Evolutionary conservation across 1,140 invertebrate genomes (phyloP), one percentile per base, ranked within the genome.

Genomic region (Lepidurus couesii): DNA sequence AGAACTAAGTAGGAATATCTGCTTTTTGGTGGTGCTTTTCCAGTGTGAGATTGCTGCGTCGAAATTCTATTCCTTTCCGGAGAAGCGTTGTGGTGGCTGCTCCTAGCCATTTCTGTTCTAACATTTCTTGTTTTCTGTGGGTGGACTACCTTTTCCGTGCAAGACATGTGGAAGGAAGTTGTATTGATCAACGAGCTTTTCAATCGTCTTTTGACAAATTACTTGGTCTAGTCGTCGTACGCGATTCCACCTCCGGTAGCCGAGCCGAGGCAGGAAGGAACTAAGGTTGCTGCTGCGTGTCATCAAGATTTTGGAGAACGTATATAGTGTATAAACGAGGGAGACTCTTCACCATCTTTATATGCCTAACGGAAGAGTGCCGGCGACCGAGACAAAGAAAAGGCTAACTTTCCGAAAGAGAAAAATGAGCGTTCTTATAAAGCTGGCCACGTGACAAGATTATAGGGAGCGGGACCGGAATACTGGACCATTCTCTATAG

Each of bases 371-470:
- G 53, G 53, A 13, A 34, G 13, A 65, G 13, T 65, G 13, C n/a
- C 13, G 53, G 53, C 16, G 53, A 65, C 53, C 16, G 53, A 65
- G 53, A 65, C 53, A 65, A 65, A 65, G 16, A 65, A 65, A 65
- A 13, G 8, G 53, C 53, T 65, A n/a, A 65, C 13, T 65, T 16
- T 16, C 9, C 21, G 53, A 65, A 65, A 21, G 53, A 65, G 53
- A 65, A 65, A 65, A 65, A 65, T 65, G 53, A 21, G 21, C 8
- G 16, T 65, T 16, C 53, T 65, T 65, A 65, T 65, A 21, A 65
- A 65, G 53, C 53, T 65, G 53, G 53, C 53, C 53, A 65, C 53
- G 53, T 65, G 53, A 65, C 53, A 65, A 65, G 53, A 65, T 65
- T 65, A 65, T 13, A 65, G 53, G 21, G 21, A 65, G 16, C 53